Evolutionary conservation across 2,113 vertebrate genomes (phyloP).

Genomic region (Perognathus longimembris): DNA sequence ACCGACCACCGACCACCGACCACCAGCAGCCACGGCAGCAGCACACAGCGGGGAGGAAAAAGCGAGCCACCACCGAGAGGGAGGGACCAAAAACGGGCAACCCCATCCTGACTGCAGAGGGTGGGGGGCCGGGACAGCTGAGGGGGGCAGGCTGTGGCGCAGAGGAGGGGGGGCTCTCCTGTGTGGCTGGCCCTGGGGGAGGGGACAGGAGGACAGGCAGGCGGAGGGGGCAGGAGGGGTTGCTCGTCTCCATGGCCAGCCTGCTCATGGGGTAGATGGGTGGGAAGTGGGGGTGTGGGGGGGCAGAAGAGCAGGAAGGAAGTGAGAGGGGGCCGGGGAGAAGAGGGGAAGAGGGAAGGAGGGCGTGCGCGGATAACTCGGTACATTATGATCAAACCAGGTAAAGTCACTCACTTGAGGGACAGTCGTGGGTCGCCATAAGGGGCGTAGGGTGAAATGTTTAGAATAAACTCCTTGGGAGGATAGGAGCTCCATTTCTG

Average conservation of each 20-base stretch:
- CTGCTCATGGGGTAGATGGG: constrained; percentile 89
- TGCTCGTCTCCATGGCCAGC: constrained; percentile 95
- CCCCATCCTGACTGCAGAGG: constrained; percentile 83
- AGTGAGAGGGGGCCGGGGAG: constrained; percentile 79
- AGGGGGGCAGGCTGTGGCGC: constrained; percentile 29
- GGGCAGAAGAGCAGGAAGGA: constrained; percentile 84
- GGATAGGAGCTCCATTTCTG: constrained; percentile 99
- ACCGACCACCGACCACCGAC: constrained; percentile 74
- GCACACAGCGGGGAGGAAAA: constrained; percentile 72
- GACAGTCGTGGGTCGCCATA: constrained; percentile 99
- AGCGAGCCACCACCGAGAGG: constrained; percentile 81
- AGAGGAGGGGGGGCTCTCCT: constrained; percentile 56
- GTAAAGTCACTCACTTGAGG: constrained; percentile 98
- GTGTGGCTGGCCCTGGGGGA: constrained; percentile 69
- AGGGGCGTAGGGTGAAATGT: constrained; percentile 99
- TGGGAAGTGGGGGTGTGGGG: constrained; percentile 67
- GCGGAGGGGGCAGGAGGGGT: constrained; percentile 87
- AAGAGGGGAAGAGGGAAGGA: constrained; percentile 58
- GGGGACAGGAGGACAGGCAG: constrained; percentile 7
- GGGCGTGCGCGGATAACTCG: constrained; percentile 85
- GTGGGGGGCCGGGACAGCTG: constrained; percentile 27
- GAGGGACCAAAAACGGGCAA: constrained; percentile 87
- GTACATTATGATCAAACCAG: constrained; percentile 85
- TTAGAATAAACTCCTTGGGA: constrained; percentile 99
- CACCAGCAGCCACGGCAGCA: constrained; percentile 73